A percentile compares a stretch with the other conserved stretches of the same genome.
Evolutionary conservation across 2,888 invertebrate genomes (phyloP).

Genomic region (Azorinus chamasolen): DNA sequence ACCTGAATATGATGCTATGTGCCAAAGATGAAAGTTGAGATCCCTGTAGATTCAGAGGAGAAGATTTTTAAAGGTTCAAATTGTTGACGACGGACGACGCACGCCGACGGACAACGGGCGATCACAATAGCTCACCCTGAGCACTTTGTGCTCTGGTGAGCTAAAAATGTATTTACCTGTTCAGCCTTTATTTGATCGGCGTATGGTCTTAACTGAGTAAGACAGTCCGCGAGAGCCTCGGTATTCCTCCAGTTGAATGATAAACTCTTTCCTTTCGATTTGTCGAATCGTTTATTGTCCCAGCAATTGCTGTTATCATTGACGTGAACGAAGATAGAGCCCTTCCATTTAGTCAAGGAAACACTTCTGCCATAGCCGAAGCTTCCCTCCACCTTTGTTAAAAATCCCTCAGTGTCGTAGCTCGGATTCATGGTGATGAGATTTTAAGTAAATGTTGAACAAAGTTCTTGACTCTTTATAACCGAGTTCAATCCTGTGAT

Average conservation of each 20-base stretch:
- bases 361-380: conserved; percentile 23
- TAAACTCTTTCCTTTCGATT: conserved; percentile 17
- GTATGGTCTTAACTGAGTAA: too few species aligned
- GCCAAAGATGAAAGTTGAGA: too few species aligned
- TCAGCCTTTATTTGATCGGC: conserved; percentile 21
- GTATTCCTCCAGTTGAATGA: conserved; percentile 17
- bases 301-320: conserved; percentile 30
- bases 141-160: too few species aligned
- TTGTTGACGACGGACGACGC: too few species aligned
- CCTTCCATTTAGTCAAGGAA: conserved; percentile 25
- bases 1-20: too few species aligned
- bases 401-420: conserved; percentile 26
- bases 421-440: conserved; percentile 15
- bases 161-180: conserved; percentile 22
- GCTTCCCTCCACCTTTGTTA: conserved; percentile 14
- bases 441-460: too few species aligned
- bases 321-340: conserved; percentile 16
- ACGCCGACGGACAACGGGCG: too few species aligned
- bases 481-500: too few species aligned
- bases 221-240: background rate
- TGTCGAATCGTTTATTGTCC: conserved; percentile 21
- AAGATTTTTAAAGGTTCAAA: too few species aligned
- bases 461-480: too few species aligned
- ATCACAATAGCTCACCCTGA: too few species aligned
- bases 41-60: too few species aligned